These are phyloP conservation scores for Pseudococcus viburni DNA, from an alignment of 2,888 invertebrate genomes.

Conservation along the genomic window DNA sequence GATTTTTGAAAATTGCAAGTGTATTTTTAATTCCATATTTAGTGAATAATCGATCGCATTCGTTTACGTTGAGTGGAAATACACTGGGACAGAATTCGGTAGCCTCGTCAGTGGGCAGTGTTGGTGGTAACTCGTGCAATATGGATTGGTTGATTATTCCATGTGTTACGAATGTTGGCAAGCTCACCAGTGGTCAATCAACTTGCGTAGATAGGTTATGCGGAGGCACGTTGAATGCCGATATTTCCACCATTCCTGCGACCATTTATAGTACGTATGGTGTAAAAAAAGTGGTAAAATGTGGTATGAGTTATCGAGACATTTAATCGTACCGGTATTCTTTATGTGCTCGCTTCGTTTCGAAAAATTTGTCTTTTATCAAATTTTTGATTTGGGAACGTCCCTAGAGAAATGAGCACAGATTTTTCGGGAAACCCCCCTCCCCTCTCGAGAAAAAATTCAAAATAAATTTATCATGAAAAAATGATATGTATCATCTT, in stretches of 20 bases:
- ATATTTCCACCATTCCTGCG: constrained; percentile 79
- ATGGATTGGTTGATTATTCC: constrained; percentile 87
- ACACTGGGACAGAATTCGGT: constrained; percentile 78
- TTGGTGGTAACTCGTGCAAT: constrained; percentile 80
- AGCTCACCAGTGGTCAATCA: constrained; percentile 73
- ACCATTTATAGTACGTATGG: constrained; percentile 80
- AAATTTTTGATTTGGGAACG: no score
- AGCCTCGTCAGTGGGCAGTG: constrained; percentile 78
- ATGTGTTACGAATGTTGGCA: constrained; percentile 81
- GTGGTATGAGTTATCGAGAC: constrained; percentile 3
- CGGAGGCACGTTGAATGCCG: constrained; percentile 84
- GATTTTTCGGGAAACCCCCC: no score
- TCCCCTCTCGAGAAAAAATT: no score
- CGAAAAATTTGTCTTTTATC: no score
- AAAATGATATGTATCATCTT: no score
- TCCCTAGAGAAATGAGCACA: no score
- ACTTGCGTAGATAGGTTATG: constrained; percentile 86
- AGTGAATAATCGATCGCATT: constrained; percentile 81
- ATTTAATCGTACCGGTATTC: not conserved
- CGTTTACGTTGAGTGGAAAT: constrained; percentile 85
- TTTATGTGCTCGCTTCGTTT: no score
- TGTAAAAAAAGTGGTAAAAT: not conserved
- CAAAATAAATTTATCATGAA: no score
- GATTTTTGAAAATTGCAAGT: not conserved
- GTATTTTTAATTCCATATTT: constrained; percentile 68